phyloP scores from a whole-genome alignment of 2,888 invertebrate genomes.

The Pyrrhia umbra region DNA sequence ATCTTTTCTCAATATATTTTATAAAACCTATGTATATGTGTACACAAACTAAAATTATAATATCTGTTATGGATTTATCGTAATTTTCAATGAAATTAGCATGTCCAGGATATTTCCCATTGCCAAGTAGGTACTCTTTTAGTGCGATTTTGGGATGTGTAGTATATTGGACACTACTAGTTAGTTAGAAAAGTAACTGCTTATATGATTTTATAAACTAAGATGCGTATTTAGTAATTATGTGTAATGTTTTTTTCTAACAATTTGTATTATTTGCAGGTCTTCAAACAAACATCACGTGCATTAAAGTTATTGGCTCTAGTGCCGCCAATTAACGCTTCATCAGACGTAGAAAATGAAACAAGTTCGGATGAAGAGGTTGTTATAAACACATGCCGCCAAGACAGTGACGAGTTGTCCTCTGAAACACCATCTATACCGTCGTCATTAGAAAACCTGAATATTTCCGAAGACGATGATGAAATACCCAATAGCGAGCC shows the following conservation, averaged over 20 bases:
- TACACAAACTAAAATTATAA: constrained; percentile 14
- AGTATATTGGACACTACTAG: constrained; percentile 14
- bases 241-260: constrained; percentile 1
- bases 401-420: constrained; percentile 3
- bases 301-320: constrained; percentile 6
- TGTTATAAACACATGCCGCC: constrained; percentile 5
- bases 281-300: constrained; percentile 10
- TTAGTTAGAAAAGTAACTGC: constrained; percentile 7
- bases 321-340: constrained; percentile 8
- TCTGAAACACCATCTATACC: constrained; percentile 10
- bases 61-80: not conserved
- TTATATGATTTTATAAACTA: constrained; percentile 3
- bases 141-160: constrained; percentile 5
- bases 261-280: too few species aligned
- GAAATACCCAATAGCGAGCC: constrained; percentile 13
- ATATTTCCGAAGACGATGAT: constrained; percentile 4
- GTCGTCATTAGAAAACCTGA: constrained; percentile 5
- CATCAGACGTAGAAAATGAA: constrained; percentile 10
- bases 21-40: constrained; percentile 10
- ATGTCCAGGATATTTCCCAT: constrained; percentile 9
- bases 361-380: constrained; percentile 12
- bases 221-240: constrained; percentile 1
- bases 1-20: too few species aligned
- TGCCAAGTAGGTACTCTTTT: constrained; percentile 4
- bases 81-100: constrained; percentile 2